Conservation (phyloP, 2,797 vertebrate genomes). For the Thaleichthys pacificus region DNA sequence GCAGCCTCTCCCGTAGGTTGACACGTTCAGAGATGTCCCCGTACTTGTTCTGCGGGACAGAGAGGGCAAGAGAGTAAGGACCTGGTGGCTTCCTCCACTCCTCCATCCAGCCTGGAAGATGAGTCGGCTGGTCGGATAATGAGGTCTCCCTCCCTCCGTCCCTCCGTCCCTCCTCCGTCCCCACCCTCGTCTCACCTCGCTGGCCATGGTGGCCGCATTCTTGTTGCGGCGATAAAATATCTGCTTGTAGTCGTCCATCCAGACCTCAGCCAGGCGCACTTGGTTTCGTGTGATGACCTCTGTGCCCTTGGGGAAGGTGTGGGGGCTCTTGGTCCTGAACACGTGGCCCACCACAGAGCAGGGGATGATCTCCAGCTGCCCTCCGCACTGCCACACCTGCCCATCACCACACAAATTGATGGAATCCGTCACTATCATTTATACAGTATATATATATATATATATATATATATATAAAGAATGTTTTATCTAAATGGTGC, state of each 20-base stretch:
- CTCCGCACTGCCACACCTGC: constrained; percentile 96
- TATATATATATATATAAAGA: too few species aligned
- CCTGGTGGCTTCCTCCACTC: too few species aligned
- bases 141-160: too few species aligned
- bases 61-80: background rate
- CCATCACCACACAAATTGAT: too few species aligned
- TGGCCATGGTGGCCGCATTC: constrained; percentile 83
- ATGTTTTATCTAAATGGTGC: too few species aligned
- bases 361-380: constrained; percentile 92
- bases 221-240: constrained; percentile 89
- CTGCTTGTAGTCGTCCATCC: constrained; percentile 92
- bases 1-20: constrained; percentile 84
- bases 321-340: constrained; percentile 94
- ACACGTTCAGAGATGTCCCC: constrained; percentile 90
- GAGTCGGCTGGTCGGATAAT: too few species aligned
- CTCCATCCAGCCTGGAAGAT: too few species aligned
- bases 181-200: constrained; percentile 72
- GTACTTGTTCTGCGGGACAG: constrained; percentile 75
- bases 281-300: constrained; percentile 92
- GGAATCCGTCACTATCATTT: too few species aligned
- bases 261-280: constrained; percentile 94
- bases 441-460: too few species aligned
- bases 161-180: background rate
- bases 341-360: constrained; percentile 97
- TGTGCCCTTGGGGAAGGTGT: constrained; percentile 93